A percentile compares a stretch with the other conserved stretches of the same genome.
Evolutionary conservation across 2,888 invertebrate species (phyloP).

Genomic region (Amblyjoppa fuscipennis): DNA sequence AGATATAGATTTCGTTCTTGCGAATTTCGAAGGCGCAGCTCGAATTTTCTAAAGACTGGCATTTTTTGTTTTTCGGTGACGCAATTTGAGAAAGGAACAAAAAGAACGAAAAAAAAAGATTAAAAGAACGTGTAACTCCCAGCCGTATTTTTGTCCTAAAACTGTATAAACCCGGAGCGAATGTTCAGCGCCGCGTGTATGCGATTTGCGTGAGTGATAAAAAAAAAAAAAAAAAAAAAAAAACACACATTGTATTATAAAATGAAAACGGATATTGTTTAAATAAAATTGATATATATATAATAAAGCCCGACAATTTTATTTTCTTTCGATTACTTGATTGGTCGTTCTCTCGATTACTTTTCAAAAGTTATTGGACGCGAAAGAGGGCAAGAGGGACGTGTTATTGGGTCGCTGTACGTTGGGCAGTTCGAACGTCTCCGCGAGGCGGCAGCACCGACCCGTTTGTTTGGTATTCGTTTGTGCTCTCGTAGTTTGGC

Average conservation of each 20-base stretch:
- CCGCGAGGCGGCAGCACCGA: constrained; percentile 55
- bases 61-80: constrained; percentile 46
- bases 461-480: constrained; percentile 20
- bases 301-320: constrained; percentile 24
- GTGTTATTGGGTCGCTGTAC: background rate
- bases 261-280: constrained; percentile 82
- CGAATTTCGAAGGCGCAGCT: constrained; percentile 41
- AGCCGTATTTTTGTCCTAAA: constrained; percentile 69
- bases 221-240: constrained; percentile 42
- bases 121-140: constrained; percentile 40
- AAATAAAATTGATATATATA: constrained; percentile 83
- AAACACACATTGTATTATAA: constrained; percentile 81
- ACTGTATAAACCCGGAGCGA: constrained; percentile 65
- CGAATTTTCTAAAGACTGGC: constrained; percentile 60
- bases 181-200: constrained; percentile 60
- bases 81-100: constrained; percentile 34
- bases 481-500: constrained; percentile 66
- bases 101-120: constrained; percentile 2
- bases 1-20: background rate
- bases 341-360: background rate
- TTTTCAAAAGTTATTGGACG: background rate
- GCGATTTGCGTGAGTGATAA: constrained; percentile 71
- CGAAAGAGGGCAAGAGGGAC: background rate
- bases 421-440: background rate
- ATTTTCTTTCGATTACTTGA: background rate